Evolutionary conservation across 1,140 invertebrate genomes (phyloP).

Genomic region (Dinoponera quadriceps): DNA sequence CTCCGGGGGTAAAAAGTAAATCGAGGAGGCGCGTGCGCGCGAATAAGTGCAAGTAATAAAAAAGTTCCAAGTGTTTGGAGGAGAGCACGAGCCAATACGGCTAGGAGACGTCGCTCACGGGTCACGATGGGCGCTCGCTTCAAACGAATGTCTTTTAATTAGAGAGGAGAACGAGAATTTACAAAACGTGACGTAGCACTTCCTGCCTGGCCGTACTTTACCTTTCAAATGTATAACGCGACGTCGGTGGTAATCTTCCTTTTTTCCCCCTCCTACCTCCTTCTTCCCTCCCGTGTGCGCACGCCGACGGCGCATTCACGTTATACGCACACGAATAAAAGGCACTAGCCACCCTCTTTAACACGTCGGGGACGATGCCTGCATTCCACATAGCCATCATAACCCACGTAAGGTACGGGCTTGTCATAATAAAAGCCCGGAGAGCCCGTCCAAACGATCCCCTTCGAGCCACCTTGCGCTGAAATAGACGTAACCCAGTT

Average conservation of each 20-base stretch:
- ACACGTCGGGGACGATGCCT: conserved; percentile 15
- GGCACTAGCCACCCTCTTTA: conserved; percentile 4
- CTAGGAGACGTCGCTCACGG: conserved; percentile 16
- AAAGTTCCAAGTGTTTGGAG: not conserved
- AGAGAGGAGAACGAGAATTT: conserved; percentile 55
- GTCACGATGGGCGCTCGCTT: not conserved
- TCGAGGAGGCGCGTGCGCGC: not conserved
- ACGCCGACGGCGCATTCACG: not conserved
- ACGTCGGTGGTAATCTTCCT: not conserved
- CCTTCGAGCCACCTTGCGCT: conserved; percentile 41
- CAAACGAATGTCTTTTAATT: conserved; percentile 63
- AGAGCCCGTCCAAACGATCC: conserved; percentile 59
- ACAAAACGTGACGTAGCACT: conserved; percentile 50
- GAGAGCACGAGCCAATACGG: not conserved
- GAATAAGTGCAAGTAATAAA: not conserved
- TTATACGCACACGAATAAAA: not conserved
- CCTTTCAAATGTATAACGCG: conserved; percentile 49
- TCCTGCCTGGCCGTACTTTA: conserved; percentile 10
- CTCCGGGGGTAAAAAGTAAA: not conserved
- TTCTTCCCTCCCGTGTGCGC: not conserved
- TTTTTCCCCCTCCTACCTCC: no score
- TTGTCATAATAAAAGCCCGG: conserved; percentile 59
- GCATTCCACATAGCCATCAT: conserved; percentile 63
- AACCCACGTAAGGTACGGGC: conserved; percentile 58
- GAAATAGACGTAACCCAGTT: conserved; percentile 62